Evolutionary conservation across 2,888 invertebrate species (phyloP).

Genomic region (Ischnus inquisitorius): DNA sequence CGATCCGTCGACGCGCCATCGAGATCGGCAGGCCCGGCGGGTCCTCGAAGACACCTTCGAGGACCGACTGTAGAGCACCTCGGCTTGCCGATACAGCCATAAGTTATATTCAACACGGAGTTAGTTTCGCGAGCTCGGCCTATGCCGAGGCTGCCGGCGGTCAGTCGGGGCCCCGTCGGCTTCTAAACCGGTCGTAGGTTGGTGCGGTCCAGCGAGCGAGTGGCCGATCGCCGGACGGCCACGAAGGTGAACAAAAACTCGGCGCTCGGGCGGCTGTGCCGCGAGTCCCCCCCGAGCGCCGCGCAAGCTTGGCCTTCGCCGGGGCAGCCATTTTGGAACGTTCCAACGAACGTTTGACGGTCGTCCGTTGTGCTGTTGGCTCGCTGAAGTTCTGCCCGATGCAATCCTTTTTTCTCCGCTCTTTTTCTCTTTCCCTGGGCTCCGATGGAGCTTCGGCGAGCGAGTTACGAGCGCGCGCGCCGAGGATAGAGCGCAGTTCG

Average conservation of each 20-base stretch:
- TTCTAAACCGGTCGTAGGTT: constrained; percentile 83
- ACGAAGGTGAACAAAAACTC: constrained; percentile 52
- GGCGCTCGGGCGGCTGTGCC: constrained; percentile 45
- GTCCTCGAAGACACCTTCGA: too few relatives aligned
- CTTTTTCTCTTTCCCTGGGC: not conserved
- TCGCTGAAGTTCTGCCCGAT: constrained; percentile 13
- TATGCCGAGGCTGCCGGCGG: constrained; percentile 69
- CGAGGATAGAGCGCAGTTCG: not conserved
- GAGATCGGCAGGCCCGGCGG: too few relatives aligned
- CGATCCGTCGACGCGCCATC: too few relatives aligned
- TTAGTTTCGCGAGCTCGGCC: constrained; percentile 56
- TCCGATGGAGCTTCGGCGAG: not conserved
- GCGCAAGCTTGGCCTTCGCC: constrained; percentile 82
- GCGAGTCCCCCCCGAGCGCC: constrained; percentile 64
- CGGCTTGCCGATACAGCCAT: constrained; percentile 6
- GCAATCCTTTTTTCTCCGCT: not conserved
- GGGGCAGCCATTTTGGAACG: constrained; percentile 84
- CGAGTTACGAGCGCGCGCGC: not conserved
- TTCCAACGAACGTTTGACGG: constrained; percentile 84
- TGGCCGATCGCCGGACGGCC: constrained; percentile 61
- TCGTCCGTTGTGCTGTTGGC: constrained; percentile 72
- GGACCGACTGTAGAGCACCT: not conserved
- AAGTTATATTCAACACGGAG: constrained; percentile 31
- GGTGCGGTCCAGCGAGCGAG: constrained; percentile 51
- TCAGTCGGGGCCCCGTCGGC: constrained; percentile 70